Percentiles rank a stretch among this genome's conserved stretches.
Evolutionary conservation across 2,888 invertebrate species (phyloP).

Genomic region (Stenodera caucasica): DNA sequence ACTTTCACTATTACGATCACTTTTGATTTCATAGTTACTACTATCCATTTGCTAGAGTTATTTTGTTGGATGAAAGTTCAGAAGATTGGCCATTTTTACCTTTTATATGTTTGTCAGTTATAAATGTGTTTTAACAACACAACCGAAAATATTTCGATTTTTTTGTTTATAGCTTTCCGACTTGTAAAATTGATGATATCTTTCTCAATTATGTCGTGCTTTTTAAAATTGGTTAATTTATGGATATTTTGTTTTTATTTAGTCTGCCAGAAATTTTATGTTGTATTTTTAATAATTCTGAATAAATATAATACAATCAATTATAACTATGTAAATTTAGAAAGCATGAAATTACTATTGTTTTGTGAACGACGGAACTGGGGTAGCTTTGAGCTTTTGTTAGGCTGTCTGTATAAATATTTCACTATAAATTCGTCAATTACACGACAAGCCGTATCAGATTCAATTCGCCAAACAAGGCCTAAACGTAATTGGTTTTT

Average conservation of each 20-base stretch:
- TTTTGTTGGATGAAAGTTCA: slow-evolving; percentile 23
- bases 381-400: not conserved
- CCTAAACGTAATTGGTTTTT: slow-evolving; percentile 10
- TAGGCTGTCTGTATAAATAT: not conserved
- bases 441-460: slow-evolving; percentile 1
- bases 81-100: slow-evolving; percentile 18
- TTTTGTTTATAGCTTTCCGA: no score
- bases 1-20: slow-evolving; percentile 44
- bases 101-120: slow-evolving; percentile 40
- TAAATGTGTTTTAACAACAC: slow-evolving; percentile 29
- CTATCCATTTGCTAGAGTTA: slow-evolving; percentile 38
- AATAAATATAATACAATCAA: not conserved
- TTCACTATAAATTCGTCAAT: slow-evolving; percentile 1
- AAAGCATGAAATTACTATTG: not conserved
- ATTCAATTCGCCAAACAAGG: slow-evolving; percentile 2
- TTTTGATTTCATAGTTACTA: slow-evolving; percentile 40
- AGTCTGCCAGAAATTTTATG: not conserved
- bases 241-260: not conserved
- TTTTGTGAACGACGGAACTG: not conserved
- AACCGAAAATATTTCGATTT: not conserved
- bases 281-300: not conserved
- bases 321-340: not conserved
- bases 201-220: not conserved
- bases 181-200: no score
- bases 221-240: not conserved